Percentiles rank a stretch among this genome's conserved stretches.
phyloP scores from a whole-genome alignment of 1,140 invertebrate genomes.

The Argopecten irradians region DNA sequence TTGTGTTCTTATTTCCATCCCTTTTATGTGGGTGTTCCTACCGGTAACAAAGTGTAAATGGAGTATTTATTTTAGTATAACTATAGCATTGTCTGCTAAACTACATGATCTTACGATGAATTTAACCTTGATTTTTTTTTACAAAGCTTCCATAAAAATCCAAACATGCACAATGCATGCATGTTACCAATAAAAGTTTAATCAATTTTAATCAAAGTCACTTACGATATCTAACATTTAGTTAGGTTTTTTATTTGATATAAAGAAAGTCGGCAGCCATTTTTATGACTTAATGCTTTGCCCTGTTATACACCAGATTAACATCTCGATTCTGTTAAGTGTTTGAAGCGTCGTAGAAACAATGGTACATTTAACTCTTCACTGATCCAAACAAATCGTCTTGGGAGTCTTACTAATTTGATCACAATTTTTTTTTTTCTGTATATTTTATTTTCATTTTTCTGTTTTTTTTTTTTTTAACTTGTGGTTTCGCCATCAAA shows the following conservation, averaged over 20 bases:
- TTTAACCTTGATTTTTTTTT: background rate
- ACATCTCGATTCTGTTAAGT: background rate
- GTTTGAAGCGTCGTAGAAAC: background rate
- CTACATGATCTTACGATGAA: background rate
- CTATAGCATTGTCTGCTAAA: background rate
- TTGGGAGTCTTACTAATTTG: background rate
- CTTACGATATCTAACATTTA: background rate
- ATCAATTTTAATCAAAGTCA: slow-evolving; percentile 6
- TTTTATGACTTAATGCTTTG: background rate
- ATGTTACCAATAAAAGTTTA: background rate
- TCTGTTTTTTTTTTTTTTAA: background rate
- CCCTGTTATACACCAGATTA: background rate
- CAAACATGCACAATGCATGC: background rate
- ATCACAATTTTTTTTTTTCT: background rate
- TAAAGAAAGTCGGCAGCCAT: background rate
- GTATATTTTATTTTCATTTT: background rate
- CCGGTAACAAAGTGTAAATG: background rate
- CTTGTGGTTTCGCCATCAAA: background rate
- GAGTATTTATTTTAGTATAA: background rate
- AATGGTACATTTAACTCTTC: background rate
- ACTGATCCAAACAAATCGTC: background rate
- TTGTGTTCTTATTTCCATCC: background rate
- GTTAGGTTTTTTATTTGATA: background rate
- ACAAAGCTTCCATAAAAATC: background rate
- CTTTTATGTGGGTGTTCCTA: slow-evolving; percentile 4